Base-by-base conservation (phyloP, 2,888 invertebrate species). In the Aricia artaxerxes region DNA sequence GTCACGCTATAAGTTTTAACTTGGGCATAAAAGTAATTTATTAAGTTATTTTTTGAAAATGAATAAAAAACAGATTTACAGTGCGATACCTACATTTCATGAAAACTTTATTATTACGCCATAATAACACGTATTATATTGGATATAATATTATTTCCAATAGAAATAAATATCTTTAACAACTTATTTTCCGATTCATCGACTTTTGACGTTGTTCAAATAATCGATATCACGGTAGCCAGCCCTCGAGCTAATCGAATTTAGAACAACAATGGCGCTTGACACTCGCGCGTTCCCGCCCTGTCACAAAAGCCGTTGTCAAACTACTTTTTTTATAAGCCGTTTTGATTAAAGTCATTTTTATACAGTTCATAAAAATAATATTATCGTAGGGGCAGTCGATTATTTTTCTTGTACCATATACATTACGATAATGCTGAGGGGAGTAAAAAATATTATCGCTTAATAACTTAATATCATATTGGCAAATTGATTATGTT, bases 311-410 rank as follows among this genome's bases (percentile, higher is more conserved):
- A 88, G 88, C 86, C 90, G 90, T 93, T 93, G 92, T 92, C 88
- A 89, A 87, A 84, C 86, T 83, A 85, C 85, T 80, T 83, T 84
- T 83, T 83, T 83, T 82, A 83, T 91, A 89, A 90, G 88, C 91
- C 90, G 86, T 86, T 92, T 91, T 91, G 92, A 94, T 93, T 93
- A 92, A 94, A 94, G 80, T 76, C 73, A 81, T 83, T 81, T 90
- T 88, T 86, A 82, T 80, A 86, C 83, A 79, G 91, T 91, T 89
- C 91, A 93, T 94, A 92, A 93, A 92, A 93, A 92, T 93, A 92
- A 92, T 90, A 92, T 90, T 91, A 84, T 84, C 85, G 84, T 85
- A 87, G 85, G 88, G 88, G 82, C 84, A 86, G 85, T 87, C 85
- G 85, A 88, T 90, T 91, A 89, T 78, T 87, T 88, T 88, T 88